A percentile compares a stretch with the other conserved stretches of the same genome.
These are phyloP conservation scores for Ibycter americanus DNA, from an alignment of 2,797 vertebrate genomes.

Conservation along the genomic window DNA sequence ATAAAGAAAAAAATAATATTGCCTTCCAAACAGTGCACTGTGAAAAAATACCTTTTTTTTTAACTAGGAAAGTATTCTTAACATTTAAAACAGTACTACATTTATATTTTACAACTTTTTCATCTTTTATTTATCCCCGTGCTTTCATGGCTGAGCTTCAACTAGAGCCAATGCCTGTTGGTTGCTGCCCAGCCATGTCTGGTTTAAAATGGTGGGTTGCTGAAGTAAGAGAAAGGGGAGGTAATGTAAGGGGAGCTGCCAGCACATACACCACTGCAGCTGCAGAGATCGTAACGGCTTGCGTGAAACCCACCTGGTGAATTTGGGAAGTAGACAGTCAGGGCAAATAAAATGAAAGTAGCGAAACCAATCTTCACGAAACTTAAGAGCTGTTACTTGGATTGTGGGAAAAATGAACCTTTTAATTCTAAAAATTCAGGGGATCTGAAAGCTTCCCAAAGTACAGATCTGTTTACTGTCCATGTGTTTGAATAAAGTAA, in stretches of 20 bases:
- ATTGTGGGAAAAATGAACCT: background rate
- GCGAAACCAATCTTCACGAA: background rate
- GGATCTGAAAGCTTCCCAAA: background rate
- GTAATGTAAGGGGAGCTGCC: background rate
- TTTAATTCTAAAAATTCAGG: background rate
- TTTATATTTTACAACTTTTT: background rate
- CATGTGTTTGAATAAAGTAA: background rate
- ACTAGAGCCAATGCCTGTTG: background rate
- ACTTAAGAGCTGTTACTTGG: background rate
- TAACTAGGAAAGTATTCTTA: background rate
- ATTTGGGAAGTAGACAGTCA: background rate
- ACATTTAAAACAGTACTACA: background rate
- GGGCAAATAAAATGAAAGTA: background rate
- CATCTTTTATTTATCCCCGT: background rate
- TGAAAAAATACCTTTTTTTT: background rate
- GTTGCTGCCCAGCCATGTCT: background rate
- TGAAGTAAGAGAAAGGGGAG: background rate
- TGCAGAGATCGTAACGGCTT: background rate
- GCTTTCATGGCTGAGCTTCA: background rate
- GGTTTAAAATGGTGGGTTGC: background rate
- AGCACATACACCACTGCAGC: background rate
- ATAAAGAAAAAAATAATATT: background rate
- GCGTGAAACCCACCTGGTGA: constrained; percentile 4
- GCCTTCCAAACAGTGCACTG: background rate
- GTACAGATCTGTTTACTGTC: background rate